Evolutionary conservation across 2,888 invertebrate genomes (phyloP).

Genomic region (Seira sanloemensis): DNA sequence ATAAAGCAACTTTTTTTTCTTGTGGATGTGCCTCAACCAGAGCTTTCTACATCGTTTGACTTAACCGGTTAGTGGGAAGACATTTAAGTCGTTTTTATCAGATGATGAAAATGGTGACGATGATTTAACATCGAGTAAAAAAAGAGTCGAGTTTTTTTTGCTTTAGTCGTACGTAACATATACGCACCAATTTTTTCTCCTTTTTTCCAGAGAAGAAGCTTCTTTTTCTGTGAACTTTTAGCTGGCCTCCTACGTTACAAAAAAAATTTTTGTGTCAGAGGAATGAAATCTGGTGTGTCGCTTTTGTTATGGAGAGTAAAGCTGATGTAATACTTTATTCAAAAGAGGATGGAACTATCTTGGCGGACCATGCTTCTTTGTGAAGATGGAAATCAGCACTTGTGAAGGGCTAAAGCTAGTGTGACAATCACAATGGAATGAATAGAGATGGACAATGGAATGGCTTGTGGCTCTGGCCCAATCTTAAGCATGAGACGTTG

Average conservation of each 20-base stretch:
- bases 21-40: neutral
- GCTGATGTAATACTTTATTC: neutral
- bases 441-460: too few species aligned
- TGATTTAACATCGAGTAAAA: neutral
- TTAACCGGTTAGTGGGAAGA: conserved; percentile 31
- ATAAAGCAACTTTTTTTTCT: neutral
- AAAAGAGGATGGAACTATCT: neutral
- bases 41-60: neutral
- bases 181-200: too few species aligned
- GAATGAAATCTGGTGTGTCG: neutral
- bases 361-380: neutral
- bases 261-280: neutral
- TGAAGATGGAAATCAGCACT: neutral
- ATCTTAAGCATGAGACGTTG: too few species aligned
- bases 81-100: conserved; percentile 40
- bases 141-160: too few species aligned
- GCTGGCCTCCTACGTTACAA: neutral
- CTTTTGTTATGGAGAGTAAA: neutral
- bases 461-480: too few species aligned
- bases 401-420: neutral
- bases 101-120: conserved; percentile 38
- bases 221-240: neutral
- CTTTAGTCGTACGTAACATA: too few species aligned
- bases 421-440: neutral
- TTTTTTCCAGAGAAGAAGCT: neutral